Base-by-base conservation (phyloP, 2,888 invertebrate species). In the Nectonema munidae region DNA sequence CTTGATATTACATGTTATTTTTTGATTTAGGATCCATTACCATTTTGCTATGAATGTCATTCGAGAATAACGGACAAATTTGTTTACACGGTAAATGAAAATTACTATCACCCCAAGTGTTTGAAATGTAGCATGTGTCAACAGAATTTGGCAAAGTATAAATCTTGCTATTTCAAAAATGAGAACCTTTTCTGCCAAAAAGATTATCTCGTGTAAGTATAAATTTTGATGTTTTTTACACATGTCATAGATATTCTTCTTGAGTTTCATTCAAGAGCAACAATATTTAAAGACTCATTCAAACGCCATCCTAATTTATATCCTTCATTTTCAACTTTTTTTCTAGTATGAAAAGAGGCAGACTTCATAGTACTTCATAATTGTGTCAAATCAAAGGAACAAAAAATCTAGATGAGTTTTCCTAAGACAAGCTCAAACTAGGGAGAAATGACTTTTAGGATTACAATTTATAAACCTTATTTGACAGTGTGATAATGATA, bases 171-270 rank as follows among this genome's bases (percentile, higher is more conserved):
- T 37, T 40, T 42, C 37, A 44, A 43, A 21, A 46, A 48, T 3
- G 43, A 43, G 16, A 38, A 33, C 18, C 39, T 46, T 29, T 47
- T 42, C 43, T 49, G 49, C 43, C 48, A 46, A 41, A 25, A 17
- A 13, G 50, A 49, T 37, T 49, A 49, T 41, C 11, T 11, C 6
- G 29, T 39, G 42, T 42, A 9, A 9, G 2, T 21, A 4, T 15
- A 16, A 9, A 6, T 5, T 32, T n/a, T 32, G 16, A 5, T 32
- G 6, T 5, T 16, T 32, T 5, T 16, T 25, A n/a, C n/a, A n/a
- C n/a, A 25, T 25, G 25, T n/a, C 25, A n/a, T n/a, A 25, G n/a
- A 11, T 25, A 11, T 6, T 28, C 18, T n/a, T 6, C 5, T 13
- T 11, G 29, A 11, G 9, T 25, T 25, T 11, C 36, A n/a, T 5